A percentile compares a stretch with the other conserved stretches of the same genome.
Evolutionary conservation across 2,797 vertebrate species (phyloP).

Genomic region (Falco concolor): DNA sequence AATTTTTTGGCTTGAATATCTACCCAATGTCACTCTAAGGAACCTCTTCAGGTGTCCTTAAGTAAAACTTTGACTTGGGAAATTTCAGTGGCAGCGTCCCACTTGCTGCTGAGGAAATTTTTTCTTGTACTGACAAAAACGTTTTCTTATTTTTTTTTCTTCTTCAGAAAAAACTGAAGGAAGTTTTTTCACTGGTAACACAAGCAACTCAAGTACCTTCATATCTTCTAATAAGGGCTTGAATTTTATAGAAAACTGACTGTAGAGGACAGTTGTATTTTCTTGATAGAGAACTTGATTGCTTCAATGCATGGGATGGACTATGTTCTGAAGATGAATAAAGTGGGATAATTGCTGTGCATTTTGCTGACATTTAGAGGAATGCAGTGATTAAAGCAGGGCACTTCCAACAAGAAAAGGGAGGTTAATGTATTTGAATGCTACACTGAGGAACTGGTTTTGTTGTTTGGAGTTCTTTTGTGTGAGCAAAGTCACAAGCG

Average conservation of each 20-base stretch:
- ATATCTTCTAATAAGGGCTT: neutral
- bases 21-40: neutral
- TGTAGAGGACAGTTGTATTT: neutral
- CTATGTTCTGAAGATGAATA: neutral
- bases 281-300: neutral
- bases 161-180: no score
- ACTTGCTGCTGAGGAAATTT: neutral
- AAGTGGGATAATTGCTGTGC: neutral
- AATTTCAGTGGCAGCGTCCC: neutral
- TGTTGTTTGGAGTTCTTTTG: neutral
- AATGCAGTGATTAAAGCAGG: neutral
- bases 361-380: neutral
- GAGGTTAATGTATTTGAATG: neutral
- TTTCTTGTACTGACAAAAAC: neutral
- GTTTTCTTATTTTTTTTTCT: neutral
- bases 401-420: neutral
- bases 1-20: neutral
- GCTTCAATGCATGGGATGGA: fast-evolving
- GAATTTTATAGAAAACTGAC: neutral
- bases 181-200: neutral
- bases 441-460: neutral
- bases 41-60: neutral
- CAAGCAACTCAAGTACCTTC: neutral
- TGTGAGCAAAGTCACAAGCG: neutral
- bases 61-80: neutral